These are phyloP conservation scores for Halocynthia roretzi DNA, from an alignment of 23 tunicate species.

Conservation along the genomic window DNA sequence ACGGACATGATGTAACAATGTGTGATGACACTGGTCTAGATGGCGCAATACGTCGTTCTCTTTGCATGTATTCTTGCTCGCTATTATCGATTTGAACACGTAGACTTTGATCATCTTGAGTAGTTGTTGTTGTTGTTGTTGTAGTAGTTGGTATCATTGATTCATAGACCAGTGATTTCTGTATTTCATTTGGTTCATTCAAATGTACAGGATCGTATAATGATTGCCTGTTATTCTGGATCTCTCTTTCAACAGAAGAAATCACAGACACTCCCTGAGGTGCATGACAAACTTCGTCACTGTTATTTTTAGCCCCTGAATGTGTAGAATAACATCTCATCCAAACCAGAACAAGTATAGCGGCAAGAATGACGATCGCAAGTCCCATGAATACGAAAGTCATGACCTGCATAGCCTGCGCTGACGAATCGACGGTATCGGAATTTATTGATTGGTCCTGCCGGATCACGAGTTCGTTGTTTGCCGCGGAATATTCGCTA, in stretches of 20 bases:
- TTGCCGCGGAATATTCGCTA: background rate
- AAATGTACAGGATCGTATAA: background rate
- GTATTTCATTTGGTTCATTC: too few relatives aligned
- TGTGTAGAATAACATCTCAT: slow-evolving; percentile 9
- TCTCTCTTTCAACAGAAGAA: background rate
- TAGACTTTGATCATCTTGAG: too few relatives aligned
- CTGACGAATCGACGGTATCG: background rate
- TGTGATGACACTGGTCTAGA: background rate
- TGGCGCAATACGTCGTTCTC: background rate
- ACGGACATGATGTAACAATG: slow-evolving; percentile 11
- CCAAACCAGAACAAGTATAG: slow-evolving; percentile 13
- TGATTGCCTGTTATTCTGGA: background rate
- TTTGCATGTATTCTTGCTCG: background rate
- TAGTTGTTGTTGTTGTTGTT: background rate
- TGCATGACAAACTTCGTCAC: background rate
- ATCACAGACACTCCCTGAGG: background rate
- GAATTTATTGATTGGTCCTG: background rate
- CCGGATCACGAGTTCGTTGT: slow-evolving; percentile 17
- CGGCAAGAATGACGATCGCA: slow-evolving; percentile 10
- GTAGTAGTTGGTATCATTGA: background rate
- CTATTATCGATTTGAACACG: background rate
- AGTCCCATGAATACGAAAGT: slow-evolving; percentile 17
- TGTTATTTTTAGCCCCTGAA: background rate
- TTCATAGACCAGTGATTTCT: too few relatives aligned
- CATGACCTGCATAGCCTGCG: slow-evolving; percentile 14